Percentiles rank a stretch among this genome's conserved stretches.
Evolutionary conservation across 1,140 invertebrate species (phyloP).

Genomic region (Stegodyphus dumicola): DNA sequence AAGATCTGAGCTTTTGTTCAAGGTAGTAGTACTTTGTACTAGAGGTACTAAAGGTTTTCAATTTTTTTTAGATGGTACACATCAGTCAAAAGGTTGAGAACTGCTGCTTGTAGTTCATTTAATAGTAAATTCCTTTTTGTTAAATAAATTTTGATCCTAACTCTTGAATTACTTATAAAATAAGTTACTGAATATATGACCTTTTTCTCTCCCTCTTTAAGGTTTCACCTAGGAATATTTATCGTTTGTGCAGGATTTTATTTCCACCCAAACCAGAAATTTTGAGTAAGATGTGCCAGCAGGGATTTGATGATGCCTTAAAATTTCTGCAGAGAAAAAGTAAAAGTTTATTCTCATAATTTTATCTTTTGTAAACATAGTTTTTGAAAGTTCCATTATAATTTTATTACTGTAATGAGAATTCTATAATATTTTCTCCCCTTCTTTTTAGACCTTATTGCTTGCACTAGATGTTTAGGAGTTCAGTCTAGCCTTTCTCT

Average conservation of each 20-base stretch:
- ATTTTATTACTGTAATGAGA: background rate
- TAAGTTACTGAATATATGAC: too few relatives aligned
- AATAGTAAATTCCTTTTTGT: too few relatives aligned
- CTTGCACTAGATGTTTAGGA: slow-evolving; percentile 63
- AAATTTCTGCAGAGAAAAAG: slow-evolving; percentile 91
- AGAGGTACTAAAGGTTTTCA: too few relatives aligned
- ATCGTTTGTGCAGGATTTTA: slow-evolving; percentile 88
- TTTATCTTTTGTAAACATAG: background rate
- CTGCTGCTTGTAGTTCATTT: too few relatives aligned
- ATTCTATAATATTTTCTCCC: background rate
- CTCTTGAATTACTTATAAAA: too few relatives aligned
- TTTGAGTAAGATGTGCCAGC: slow-evolving; percentile 92
- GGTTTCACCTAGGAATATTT: slow-evolving; percentile 90
- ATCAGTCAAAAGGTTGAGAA: too few relatives aligned
- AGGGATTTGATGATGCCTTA: slow-evolving; percentile 96
- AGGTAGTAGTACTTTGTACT: too few relatives aligned
- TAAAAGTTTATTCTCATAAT: slow-evolving; percentile 63
- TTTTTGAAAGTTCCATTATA: background rate
- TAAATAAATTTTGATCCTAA: too few relatives aligned
- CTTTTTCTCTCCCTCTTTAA: slow-evolving; percentile 32
- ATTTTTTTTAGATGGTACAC: too few relatives aligned
- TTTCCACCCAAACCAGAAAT: slow-evolving; percentile 95
- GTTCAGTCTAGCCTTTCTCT: slow-evolving; percentile 55
- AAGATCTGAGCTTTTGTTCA: too few relatives aligned
- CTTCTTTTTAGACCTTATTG: slow-evolving; percentile 62